phyloP scores from a whole-genome alignment of 2,113 vertebrate genomes.

The Hyaena hyaena region DNA sequence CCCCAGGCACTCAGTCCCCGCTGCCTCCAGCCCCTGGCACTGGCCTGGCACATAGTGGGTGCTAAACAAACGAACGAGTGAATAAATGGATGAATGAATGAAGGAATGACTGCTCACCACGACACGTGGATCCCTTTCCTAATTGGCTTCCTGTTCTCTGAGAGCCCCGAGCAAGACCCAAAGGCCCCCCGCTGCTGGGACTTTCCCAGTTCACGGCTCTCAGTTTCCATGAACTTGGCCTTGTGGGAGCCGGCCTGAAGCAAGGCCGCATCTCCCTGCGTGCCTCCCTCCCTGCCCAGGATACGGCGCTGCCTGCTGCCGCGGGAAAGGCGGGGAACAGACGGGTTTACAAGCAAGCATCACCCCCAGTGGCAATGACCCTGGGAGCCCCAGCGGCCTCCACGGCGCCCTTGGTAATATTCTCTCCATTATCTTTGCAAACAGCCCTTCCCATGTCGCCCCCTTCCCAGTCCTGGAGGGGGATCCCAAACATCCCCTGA shows the following conservation, averaged over 20 bases:
- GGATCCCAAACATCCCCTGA: neutral
- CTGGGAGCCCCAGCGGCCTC: neutral
- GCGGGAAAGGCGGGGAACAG: neutral
- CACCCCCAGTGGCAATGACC: neutral
- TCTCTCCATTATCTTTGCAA: neutral
- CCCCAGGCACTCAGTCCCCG: neutral
- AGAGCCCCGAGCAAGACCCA: neutral
- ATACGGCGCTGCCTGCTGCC: neutral
- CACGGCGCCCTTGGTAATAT: rapidly evolving
- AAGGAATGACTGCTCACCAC: rapidly evolving
- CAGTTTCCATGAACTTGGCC: neutral
- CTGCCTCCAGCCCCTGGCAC: neutral
- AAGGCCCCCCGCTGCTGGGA: neutral
- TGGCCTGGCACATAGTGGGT: neutral
- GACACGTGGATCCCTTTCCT: rapidly evolving
- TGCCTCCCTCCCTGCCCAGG: neutral
- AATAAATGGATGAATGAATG: neutral
- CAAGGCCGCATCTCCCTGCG: neutral
- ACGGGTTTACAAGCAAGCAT: rapidly evolving
- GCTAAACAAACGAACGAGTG: neutral
- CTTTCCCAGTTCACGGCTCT: neutral
- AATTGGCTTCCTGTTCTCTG: neutral
- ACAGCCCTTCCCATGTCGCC: neutral
- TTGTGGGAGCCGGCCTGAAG: neutral
- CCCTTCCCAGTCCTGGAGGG: neutral